Conservation (phyloP, 1,140 invertebrate species). For the Eumaeus atala region DNA sequence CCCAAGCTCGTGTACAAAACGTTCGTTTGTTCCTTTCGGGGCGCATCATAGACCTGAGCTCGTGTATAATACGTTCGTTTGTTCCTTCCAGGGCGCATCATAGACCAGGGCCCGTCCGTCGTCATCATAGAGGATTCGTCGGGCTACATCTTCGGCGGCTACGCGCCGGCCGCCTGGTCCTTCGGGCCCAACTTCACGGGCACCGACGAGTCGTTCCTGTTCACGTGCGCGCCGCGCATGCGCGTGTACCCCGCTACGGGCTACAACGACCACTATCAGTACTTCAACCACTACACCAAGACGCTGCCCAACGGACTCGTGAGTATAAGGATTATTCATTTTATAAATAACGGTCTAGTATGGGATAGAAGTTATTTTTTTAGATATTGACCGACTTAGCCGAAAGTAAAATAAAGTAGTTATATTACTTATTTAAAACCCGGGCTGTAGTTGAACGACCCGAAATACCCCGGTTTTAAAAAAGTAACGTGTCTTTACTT, state of each 20-base stretch:
- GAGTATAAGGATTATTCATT: too few species aligned
- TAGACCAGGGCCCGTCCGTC: constrained; percentile 85
- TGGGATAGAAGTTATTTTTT: too few species aligned
- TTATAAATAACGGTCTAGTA: too few species aligned
- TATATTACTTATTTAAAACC: too few species aligned
- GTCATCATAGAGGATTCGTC: constrained; percentile 86
- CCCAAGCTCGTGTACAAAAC: too few species aligned
- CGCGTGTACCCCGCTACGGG: constrained; percentile 83
- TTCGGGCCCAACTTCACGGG: constrained; percentile 75
- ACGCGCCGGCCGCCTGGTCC: constrained; percentile 84
- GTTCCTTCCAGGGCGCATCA: constrained; percentile 77
- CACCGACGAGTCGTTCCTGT: constrained; percentile 85
- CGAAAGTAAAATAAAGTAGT: too few species aligned
- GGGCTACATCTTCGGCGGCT: constrained; percentile 92
- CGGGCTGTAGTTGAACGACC: too few species aligned
- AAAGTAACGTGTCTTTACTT: too few species aligned
- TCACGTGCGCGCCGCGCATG: constrained; percentile 86
- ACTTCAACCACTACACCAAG: constrained; percentile 91
- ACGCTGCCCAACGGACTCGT: constrained; percentile 94
- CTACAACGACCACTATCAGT: constrained; percentile 93
- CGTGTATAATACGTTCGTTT: neutral
- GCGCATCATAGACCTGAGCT: too few species aligned
- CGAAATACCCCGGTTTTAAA: too few species aligned
- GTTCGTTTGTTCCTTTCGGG: too few species aligned
- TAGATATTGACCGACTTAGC: too few species aligned